A percentile compares a stretch with the other conserved stretches of the same genome.
These are phyloP conservation scores for Actinopyga echinites DNA, from an alignment of 53 echinoderm and acorn worm genomes.

Conservation along the genomic window DNA sequence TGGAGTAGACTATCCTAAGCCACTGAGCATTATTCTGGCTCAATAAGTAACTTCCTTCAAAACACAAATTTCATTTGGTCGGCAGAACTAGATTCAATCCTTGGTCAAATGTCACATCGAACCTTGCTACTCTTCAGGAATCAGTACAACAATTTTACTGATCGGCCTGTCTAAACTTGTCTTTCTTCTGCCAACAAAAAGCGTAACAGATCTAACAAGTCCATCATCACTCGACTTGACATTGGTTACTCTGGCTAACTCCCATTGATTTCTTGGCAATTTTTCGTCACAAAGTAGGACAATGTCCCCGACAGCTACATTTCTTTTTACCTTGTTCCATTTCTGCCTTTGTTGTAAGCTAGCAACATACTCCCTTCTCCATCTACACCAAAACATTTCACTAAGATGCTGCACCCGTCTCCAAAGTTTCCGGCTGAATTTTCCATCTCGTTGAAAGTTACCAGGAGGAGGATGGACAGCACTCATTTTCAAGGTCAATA, in stretches of 20 bases:
- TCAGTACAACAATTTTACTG: no score
- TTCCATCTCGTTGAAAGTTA: slow-evolving; percentile 44
- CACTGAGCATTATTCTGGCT: slow-evolving; percentile 40
- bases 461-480: slow-evolving; percentile 54
- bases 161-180: no score
- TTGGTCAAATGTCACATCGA: neutral
- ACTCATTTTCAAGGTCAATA: slow-evolving; percentile 53
- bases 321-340: slow-evolving; percentile 35
- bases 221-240: slow-evolving; percentile 19
- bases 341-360: slow-evolving; percentile 55
- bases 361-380: slow-evolving; percentile 58
- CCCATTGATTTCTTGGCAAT: slow-evolving; percentile 52
- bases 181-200: no score
- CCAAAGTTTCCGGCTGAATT: slow-evolving; percentile 60
- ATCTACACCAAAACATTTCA: slow-evolving; percentile 56
- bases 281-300: slow-evolving; percentile 56
- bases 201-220: no score
- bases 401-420: slow-evolving; percentile 57
- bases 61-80: no score
- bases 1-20: slow-evolving; percentile 40
- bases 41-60: slow-evolving; percentile 42
- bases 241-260: slow-evolving; percentile 20
- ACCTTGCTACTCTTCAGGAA: slow-evolving; percentile 19
- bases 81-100: no score
- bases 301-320: slow-evolving; percentile 45